Evolutionary conservation across 1,140 invertebrate genomes (phyloP).

Genomic region (Dreissena polymorpha): DNA sequence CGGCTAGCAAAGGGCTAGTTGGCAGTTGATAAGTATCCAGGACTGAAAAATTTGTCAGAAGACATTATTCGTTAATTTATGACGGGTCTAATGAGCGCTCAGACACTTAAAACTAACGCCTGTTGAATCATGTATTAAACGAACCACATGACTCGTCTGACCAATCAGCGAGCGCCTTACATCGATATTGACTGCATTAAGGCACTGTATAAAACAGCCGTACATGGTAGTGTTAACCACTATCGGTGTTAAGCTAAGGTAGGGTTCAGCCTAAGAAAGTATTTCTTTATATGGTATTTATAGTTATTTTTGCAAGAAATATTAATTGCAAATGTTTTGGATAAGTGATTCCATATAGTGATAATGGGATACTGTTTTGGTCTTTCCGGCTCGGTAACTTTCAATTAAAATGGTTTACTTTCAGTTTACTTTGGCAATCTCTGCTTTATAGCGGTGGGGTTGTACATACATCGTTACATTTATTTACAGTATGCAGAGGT

Average conservation of each 20-base stretch:
- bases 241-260: constrained; percentile 26
- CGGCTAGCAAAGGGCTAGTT: constrained; percentile 27
- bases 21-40: constrained; percentile 37
- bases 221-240: constrained; percentile 8
- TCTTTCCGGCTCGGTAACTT: neutral
- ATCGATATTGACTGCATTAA: constrained; percentile 30
- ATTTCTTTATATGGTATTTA: constrained; percentile 9
- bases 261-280: constrained; percentile 18
- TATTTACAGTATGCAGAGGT: neutral
- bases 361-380: neutral
- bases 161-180: constrained; percentile 29
- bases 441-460: constrained; percentile 7
- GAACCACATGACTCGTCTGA: constrained; percentile 14
- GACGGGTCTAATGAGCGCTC: constrained; percentile 21
- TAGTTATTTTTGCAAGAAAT: neutral
- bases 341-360: neutral
- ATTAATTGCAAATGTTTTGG: neutral
- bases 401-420: neutral
- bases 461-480: constrained; percentile 5
- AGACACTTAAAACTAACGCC: constrained; percentile 5
- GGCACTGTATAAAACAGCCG: constrained; percentile 24
- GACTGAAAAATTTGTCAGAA: constrained; percentile 47
- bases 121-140: constrained; percentile 51
- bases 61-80: constrained; percentile 50
- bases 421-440: neutral